These are phyloP conservation scores for Lota lota DNA, from an alignment of 2,113 vertebrate genomes.

Conservation along the genomic window DNA sequence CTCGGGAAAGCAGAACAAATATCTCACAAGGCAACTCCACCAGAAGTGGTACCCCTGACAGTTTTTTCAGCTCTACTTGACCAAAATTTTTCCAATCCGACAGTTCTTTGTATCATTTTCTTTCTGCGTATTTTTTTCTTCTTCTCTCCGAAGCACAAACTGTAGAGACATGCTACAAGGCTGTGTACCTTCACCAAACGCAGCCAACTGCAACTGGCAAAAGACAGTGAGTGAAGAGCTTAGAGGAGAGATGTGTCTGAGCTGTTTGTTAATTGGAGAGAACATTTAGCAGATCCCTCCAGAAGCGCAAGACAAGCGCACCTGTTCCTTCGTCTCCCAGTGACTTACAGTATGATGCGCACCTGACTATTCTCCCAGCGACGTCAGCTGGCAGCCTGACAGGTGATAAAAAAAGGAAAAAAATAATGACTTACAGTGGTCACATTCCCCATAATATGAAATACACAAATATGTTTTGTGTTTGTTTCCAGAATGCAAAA, in stretches of 20 bases:
- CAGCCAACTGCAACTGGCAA: background rate
- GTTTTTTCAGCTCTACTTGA: too few relatives aligned
- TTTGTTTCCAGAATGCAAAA: too few relatives aligned
- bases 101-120: conserved; percentile 2
- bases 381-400: conserved; percentile 45
- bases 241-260: conserved; percentile 38
- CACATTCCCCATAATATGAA: conserved; percentile 33
- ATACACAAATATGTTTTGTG: conserved; percentile 21
- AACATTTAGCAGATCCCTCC: conserved; percentile 54
- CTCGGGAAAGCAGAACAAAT: too few relatives aligned
- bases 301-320: conserved; percentile 58
- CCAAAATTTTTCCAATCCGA: conserved; percentile 22
- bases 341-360: conserved; percentile 40
- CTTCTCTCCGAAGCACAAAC: conserved; percentile 28
- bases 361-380: conserved; percentile 47
- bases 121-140: conserved; percentile 30
- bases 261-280: conserved; percentile 59
- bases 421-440: conserved; percentile 34
- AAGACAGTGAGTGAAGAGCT: conserved; percentile 18
- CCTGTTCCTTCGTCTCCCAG: conserved; percentile 56
- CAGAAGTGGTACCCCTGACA: too few relatives aligned
- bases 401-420: conserved; percentile 11
- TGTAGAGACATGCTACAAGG: background rate
- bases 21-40: too few relatives aligned
- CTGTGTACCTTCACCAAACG: too few relatives aligned